Evolutionary conservation across 2,888 invertebrate genomes (phyloP), one percentile per base, ranked within the genome.

Genomic region (Hipparchia semele): DNA sequence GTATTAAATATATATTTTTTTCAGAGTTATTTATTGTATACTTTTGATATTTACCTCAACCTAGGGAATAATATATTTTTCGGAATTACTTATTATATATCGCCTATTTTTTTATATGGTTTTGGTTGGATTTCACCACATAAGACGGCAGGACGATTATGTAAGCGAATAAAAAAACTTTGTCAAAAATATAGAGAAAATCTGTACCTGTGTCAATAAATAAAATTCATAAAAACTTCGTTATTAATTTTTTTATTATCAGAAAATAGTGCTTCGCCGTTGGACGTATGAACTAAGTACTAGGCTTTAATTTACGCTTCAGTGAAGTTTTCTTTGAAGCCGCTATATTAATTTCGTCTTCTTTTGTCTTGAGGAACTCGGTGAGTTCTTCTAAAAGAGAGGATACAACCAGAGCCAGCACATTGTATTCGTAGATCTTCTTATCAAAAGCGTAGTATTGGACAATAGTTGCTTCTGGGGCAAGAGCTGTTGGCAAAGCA

Each of bases 381-480:
- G 80, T 84, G 0, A 90, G 13, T 0, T 84, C 83, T 0, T 81
- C 70, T 0, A 86, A 6, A 2, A 81, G 0, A 2, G 78, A 79
- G 1, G 79, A 72, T 0, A 78, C 12, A 1, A 79, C 45, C n/a
- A 77, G 61, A 2, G 60, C 59, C 3, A 80, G n/a, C 0, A 91
- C 6, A 64, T 91, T 89, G 78, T 86, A 90, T 75, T 89, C 84
- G 66, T 92, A 92, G 49, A 92, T 87, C 4, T 85, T 87, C 74
- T 91, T 90, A 9, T 91, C 79, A 59, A 86, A 83, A 6, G 80
- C 90, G 13, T 82, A 88, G 74, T 87, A 91, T 51, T 90, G 86
- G 2, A 90, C 78, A 0, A 90, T 71, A 0, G 85, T 79, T 0
- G 81, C 86, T 74, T 91, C 91, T 69, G 86, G 75, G 0, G 83